Conservation (phyloP, 2,888 invertebrate genomes). For the Branchellion lobata region DNA sequence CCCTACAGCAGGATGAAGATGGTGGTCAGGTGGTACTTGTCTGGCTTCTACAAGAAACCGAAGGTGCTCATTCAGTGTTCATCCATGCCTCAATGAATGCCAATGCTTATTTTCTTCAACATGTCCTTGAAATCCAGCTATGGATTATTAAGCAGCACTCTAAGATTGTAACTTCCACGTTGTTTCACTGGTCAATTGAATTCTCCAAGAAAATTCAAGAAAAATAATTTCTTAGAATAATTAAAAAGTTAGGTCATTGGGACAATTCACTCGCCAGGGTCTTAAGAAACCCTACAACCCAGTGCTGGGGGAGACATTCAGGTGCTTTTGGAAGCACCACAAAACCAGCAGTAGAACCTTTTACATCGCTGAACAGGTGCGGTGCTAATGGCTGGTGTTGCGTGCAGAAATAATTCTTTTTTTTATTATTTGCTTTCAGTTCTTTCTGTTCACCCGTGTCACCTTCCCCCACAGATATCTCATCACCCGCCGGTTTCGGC, state of each 20-base stretch:
- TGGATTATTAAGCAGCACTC: background rate
- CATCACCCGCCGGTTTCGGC: conserved; percentile 93
- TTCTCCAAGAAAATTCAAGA: background rate
- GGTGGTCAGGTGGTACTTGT: conserved; percentile 86
- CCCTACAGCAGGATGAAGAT: conserved; percentile 83
- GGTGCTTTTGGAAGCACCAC: conserved; percentile 84
- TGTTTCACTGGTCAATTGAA: background rate
- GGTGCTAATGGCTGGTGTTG: background rate
- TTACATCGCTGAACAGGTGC: conserved; percentile 87
- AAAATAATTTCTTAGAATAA: too few relatives aligned
- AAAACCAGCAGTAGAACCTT: conserved; percentile 78
- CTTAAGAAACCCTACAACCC: conserved; percentile 94
- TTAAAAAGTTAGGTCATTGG: too few relatives aligned
- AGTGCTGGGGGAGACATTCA: conserved; percentile 84
- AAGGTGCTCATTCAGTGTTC: conserved; percentile 64
- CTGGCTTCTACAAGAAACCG: conserved; percentile 89
- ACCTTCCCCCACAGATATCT: conserved; percentile 69
- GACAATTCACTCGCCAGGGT: conserved; percentile 66
- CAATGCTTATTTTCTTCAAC: too few relatives aligned
- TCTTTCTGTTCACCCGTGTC: too few relatives aligned
- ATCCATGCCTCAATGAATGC: too few relatives aligned
- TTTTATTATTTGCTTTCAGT: background rate
- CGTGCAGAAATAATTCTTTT: background rate
- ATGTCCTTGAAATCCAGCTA: background rate
- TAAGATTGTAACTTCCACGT: background rate